A percentile compares a stretch with the other conserved stretches of the same genome.
Conservation (phyloP, 35 echinoderm and acorn worm species). For the Ophioderma brevispina region DNA sequence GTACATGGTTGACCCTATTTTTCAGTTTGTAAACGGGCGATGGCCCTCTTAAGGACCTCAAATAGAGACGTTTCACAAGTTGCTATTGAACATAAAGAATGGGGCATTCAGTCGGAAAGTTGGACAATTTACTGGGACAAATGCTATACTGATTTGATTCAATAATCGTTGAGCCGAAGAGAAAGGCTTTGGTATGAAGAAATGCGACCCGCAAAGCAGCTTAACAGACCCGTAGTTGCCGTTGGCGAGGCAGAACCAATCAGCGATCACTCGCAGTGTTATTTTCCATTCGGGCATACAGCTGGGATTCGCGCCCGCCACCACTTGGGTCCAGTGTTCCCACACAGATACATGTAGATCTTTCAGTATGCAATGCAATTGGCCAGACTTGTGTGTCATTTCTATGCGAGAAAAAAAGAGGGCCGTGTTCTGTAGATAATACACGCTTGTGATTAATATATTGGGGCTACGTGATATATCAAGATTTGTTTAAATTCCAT, state of each 20-base stretch:
- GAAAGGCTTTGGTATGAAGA: slow-evolving; percentile 8
- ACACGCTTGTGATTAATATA: too few species aligned
- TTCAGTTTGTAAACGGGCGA: too few species aligned
- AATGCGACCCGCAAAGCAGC: slow-evolving; percentile 20
- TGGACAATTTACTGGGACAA: slow-evolving; percentile 83
- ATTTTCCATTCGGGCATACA: slow-evolving; percentile 49
- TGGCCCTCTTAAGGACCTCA: not conserved
- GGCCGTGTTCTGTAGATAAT: too few species aligned
- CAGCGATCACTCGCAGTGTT: slow-evolving; percentile 45
- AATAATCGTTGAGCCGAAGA: slow-evolving; percentile 55
- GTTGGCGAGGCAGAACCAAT: slow-evolving; percentile 47
- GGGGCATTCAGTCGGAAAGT: slow-evolving; percentile 60
- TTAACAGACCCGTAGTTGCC: slow-evolving; percentile 42
- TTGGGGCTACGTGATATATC: too few species aligned
- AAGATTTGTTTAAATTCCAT: too few species aligned
- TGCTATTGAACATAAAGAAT: slow-evolving; percentile 29
- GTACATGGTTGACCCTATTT: too few species aligned
- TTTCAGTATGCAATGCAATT: too few species aligned
- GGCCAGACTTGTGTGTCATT: too few species aligned
- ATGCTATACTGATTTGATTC: slow-evolving; percentile 75
- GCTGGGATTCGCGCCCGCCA: slow-evolving; percentile 14
- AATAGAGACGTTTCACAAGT: slow-evolving; percentile 28
- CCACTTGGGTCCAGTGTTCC: too few species aligned
- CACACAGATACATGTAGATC: too few species aligned
- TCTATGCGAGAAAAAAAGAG: too few species aligned